Conservation (phyloP, 2,113 vertebrate species). For the Ranitomeya variabilis region DNA sequence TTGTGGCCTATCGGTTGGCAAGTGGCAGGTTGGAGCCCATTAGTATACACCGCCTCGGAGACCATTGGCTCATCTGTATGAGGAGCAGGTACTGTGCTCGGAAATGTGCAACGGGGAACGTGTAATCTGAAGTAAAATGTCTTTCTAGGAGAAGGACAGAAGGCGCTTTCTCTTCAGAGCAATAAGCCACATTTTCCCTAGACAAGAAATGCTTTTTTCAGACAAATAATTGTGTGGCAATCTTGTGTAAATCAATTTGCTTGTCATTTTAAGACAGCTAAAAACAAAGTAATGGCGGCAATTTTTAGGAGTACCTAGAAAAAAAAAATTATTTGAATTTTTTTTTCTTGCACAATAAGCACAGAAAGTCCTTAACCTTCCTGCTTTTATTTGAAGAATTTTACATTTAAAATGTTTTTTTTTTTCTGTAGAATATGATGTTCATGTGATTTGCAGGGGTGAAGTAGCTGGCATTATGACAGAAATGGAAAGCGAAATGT, state of each 20-base stretch:
- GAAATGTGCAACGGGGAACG: neutral
- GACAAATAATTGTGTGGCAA: conserved; percentile 8
- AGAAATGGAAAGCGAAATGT: conserved; percentile 13
- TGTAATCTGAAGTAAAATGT: conserved; percentile 6
- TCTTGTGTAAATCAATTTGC: conserved; percentile 41
- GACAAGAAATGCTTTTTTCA: conserved; percentile 29
- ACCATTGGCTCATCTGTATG: neutral
- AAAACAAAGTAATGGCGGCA: conserved; percentile 40
- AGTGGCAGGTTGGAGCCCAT: neutral
- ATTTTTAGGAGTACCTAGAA: conserved; percentile 9
- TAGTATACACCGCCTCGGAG: neutral
- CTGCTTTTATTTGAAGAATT: neutral
- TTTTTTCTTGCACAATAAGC: neutral
- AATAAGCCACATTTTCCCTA: neutral
- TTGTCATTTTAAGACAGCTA: conserved; percentile 42
- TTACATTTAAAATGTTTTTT: neutral
- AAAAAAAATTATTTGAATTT: neutral
- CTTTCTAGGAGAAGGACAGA: conserved; percentile 6
- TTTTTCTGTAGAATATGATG: neutral
- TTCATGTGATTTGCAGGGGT: neutral
- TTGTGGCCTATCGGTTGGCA: neutral
- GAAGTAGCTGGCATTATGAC: neutral
- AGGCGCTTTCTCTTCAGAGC: neutral
- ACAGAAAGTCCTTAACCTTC: neutral
- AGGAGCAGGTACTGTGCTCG: neutral